Base-by-base conservation (phyloP, 30 jellyfish, hydroid and myxozoan genomes). In the Catostylus mosaicus region DNA sequence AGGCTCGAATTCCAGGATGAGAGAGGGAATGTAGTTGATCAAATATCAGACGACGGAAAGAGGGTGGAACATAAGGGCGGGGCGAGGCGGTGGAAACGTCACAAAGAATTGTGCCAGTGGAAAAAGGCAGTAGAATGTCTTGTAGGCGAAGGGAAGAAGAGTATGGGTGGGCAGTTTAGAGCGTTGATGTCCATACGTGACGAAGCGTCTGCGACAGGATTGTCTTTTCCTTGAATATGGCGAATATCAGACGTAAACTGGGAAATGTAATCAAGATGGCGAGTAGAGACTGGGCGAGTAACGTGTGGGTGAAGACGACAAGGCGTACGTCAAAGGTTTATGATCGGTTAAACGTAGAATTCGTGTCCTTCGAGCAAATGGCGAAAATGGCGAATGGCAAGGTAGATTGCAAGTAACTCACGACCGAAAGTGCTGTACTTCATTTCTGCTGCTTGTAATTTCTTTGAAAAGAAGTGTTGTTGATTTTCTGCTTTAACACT, bases 1-100 rank as follows among this genome's bases (percentile, higher is more conserved):
- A 7, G 3, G 82, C 83, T 63, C 75, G 74, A 27, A 80, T 23
- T 3, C 84, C 90, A 2, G 83, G 83, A 46, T 80, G 74, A 2
- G 75, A 40, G 11, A 65, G 74, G 12, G 63, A 32, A 48, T 80
- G 82, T 3, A 80, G 48, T 4, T 50, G 59, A 68, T 80, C 83
- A 37, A 80, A 63, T 24, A 80, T 34, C 26, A 1, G 61, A 26
- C 63, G 90, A 1, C n/a, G n/a, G 46, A 1, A 80, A 2, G 83
- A 2, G 26, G 83, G 20, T 16, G 90, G 90, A 66, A 65, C 83
- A 23, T 63, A 67, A 22, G 90, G 90, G 26, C 75, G 82, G 11
- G 90, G 85, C 27, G 43, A 40, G 9, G 75, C 19, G 3, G 69
- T 63, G 24, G 89, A 59, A 18, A 45, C 34, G 34, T 78, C 89